A percentile compares a stretch with the other conserved stretches of the same genome.
Conservation (phyloP, 1,140 invertebrate genomes). For the Campodea augens region DNA sequence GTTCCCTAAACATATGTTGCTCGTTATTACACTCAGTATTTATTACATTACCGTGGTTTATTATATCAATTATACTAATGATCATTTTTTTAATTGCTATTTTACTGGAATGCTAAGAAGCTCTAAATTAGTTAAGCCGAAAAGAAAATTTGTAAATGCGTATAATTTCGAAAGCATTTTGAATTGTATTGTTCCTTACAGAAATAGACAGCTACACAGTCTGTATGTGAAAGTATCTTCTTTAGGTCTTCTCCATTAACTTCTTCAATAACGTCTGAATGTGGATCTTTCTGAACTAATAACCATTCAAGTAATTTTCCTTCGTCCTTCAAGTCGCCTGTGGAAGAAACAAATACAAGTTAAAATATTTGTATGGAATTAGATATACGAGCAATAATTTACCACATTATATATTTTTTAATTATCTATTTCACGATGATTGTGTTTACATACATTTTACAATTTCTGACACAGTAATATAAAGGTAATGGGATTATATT, state of each 20-base stretch:
- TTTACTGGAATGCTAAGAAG: too few relatives aligned
- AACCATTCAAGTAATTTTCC: slow-evolving; percentile 75
- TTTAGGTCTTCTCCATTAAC: slow-evolving; percentile 64
- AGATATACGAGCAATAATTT: too few relatives aligned
- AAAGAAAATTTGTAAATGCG: too few relatives aligned
- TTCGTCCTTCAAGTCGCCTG: slow-evolving; percentile 75
- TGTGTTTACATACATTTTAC: too few relatives aligned
- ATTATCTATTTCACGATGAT: too few relatives aligned
- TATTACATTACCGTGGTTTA: background rate
- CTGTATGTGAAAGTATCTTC: slow-evolving; percentile 56
- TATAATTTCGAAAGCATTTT: too few relatives aligned
- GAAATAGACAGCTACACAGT: slow-evolving; percentile 75
- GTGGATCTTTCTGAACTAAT: slow-evolving; percentile 71
- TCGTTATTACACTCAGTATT: background rate
- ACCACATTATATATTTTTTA: background rate
- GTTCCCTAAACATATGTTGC: slow-evolving; percentile 39
- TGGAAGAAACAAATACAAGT: background rate
- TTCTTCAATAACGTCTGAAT: slow-evolving; percentile 75
- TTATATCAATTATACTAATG: background rate
- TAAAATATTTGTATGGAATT: too few relatives aligned
- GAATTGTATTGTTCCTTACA: too few relatives aligned
- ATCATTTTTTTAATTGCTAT: background rate
- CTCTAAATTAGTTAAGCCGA: too few relatives aligned
- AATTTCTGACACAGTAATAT: too few relatives aligned
- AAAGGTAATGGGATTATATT: too few relatives aligned